Base-by-base conservation (phyloP, 2,113 vertebrate species). In the Onychorhynchus coronatus region DNA sequence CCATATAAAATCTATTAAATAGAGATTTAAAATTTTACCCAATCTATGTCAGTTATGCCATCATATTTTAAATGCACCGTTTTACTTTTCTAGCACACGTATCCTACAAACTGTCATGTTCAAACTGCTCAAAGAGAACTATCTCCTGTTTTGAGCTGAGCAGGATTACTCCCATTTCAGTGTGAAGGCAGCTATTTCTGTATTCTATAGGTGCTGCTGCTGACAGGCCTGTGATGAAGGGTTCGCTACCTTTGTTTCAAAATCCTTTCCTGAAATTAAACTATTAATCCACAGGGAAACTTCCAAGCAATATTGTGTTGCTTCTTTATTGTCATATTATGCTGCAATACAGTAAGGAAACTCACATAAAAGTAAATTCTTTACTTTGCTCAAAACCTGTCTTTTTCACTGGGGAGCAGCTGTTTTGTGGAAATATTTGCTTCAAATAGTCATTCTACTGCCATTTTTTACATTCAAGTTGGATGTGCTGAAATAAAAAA, bases 191-290 rank as follows among this genome's bases (percentile, higher is more conserved):
- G 19, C 2, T 62, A 3, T 71, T 83, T 89, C 42, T 73, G 22
- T 56, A 33, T 90, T 77, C 65, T 59, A 20, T 30, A 80, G 42
- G 14, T 49, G 55, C 27, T 80, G 14, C 24, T 67, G 21, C 19
- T 88, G 79, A 63, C 62, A 90, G 23, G 8, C 58, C 47, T 86
- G 21, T 5, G 4, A 88, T 80, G 23, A 31, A 86, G 20, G 28
- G 25, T 14, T 85, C n/a, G 18, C 58, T 11, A 68, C 31, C 31
- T 65, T 11, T 44, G 49, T 62, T 90, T 80, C 17, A 70, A 90
- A 93, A 92, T 42, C 25, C 23, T 77, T 80, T 80, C 37, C 82
- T 94, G 72, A 90, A 86, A 92, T 92, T 79, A 70, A 94, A 66
- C 72, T 90, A 44, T 80, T 90, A 95, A 92, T 88, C 71, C 82